A percentile compares a stretch with the other conserved stretches of the same genome.
These are phyloP conservation scores for Larimichthys crocea DNA, from an alignment of 2,113 vertebrate species.

Conservation along the genomic window DNA sequence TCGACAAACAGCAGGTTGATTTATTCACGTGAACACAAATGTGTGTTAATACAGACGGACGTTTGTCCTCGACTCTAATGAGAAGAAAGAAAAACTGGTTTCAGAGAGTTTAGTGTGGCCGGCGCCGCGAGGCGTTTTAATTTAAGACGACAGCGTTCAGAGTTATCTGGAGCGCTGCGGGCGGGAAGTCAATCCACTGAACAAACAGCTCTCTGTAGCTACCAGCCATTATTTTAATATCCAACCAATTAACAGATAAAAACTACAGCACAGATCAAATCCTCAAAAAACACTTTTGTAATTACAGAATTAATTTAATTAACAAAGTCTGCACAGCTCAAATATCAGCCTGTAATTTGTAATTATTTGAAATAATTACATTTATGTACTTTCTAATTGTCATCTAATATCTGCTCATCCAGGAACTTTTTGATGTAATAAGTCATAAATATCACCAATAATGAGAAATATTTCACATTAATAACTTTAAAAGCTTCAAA, in stretches of 20 bases:
- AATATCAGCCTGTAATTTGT: conserved; percentile 49
- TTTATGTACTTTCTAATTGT: conserved; percentile 56
- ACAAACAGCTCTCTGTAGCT: conserved; percentile 81
- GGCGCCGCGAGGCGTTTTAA: conserved; percentile 82
- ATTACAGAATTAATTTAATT: conserved; percentile 22
- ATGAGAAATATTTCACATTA: conserved; percentile 58
- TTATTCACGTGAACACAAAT: conserved; percentile 72
- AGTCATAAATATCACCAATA: conserved; percentile 63
- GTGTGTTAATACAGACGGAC: conserved; percentile 66
- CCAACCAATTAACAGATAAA: conserved; percentile 78
- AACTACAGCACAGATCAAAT: conserved; percentile 39
- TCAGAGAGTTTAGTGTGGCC: conserved; percentile 69
- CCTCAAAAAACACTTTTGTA: background rate
- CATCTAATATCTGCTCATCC: conserved; percentile 50
- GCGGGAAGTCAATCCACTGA: conserved; percentile 82
- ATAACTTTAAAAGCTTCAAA: background rate
- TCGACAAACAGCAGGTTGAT: conserved; percentile 31
- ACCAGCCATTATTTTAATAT: conserved; percentile 72
- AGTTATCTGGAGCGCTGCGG: conserved; percentile 79
- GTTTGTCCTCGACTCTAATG: conserved; percentile 77
- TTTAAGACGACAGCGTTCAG: conserved; percentile 79
- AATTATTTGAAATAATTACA: conserved; percentile 69
- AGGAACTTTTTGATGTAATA: conserved; percentile 52
- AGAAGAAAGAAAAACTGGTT: conserved; percentile 74
- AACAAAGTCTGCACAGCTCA: conserved; percentile 7